A percentile compares a stretch with the other conserved stretches of the same genome.
phyloP scores from a whole-genome alignment of 2,888 invertebrate species.

The Synergus japonicus region DNA sequence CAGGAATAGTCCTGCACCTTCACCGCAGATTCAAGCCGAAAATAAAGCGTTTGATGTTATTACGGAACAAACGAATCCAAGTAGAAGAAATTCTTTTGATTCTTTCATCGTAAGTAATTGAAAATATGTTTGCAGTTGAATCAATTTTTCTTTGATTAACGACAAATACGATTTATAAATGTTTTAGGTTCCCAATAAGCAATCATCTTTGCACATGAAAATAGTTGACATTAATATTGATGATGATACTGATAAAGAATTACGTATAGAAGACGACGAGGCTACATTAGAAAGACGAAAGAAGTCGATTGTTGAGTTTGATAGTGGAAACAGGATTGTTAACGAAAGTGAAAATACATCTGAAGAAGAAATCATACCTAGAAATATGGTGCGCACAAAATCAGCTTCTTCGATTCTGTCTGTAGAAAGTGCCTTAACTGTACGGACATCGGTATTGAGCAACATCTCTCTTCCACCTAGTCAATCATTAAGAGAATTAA shows the following conservation, averaged over 20 bases:
- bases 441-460: neutral
- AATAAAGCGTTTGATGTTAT: slow-evolving; percentile 67
- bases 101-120: slow-evolving; percentile 56
- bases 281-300: neutral
- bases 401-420: slow-evolving; percentile 26
- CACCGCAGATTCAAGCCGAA: slow-evolving; percentile 50
- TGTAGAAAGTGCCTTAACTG: slow-evolving; percentile 8
- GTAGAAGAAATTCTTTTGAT: slow-evolving; percentile 61
- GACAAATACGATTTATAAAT: neutral
- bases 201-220: neutral
- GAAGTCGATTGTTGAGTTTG: neutral
- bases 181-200: neutral
- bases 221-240: neutral
- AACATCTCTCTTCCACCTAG: neutral
- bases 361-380: neutral
- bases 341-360: slow-evolving; percentile 6
- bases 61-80: slow-evolving; percentile 57
- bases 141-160: too few relatives aligned
- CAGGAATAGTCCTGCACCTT: slow-evolving; percentile 52
- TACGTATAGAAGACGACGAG: slow-evolving; percentile 3
- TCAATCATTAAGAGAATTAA: slow-evolving; percentile 4
- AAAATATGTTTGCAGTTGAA: too few relatives aligned
- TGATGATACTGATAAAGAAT: neutral
- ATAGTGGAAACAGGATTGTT: neutral
- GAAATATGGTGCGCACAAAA: slow-evolving; percentile 10